These are phyloP conservation scores for Seira musarum DNA, from an alignment of 2,888 invertebrate species.

Conservation along the genomic window DNA sequence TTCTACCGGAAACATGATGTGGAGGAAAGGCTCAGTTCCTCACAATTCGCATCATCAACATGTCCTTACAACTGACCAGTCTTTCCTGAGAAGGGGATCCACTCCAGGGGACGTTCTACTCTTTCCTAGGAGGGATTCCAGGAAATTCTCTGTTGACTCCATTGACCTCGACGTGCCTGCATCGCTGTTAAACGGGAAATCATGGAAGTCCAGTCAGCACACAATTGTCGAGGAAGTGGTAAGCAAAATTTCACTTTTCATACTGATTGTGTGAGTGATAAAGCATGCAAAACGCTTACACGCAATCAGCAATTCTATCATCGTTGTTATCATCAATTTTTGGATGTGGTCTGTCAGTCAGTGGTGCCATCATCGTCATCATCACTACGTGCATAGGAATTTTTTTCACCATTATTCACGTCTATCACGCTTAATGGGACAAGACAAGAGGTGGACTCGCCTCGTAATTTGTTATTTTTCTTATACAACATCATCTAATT, in stretches of 20 bases:
- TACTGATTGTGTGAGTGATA: neutral
- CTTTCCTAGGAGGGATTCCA: constrained; percentile 65
- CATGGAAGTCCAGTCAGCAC: constrained; percentile 62
- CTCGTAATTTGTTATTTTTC: neutral
- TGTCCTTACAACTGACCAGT: constrained; percentile 50
- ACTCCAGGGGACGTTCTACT: constrained; percentile 68
- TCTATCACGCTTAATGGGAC: neutral
- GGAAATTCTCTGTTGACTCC: constrained; percentile 69
- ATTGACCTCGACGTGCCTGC: constrained; percentile 67
- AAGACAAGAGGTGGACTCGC: neutral
- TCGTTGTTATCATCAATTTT: neutral
- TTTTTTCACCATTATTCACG: neutral
- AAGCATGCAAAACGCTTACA: neutral
- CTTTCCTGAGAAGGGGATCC: constrained; percentile 65
- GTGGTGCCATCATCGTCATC: neutral
- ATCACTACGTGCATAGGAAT: too few species aligned
- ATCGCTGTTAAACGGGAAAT: constrained; percentile 40
- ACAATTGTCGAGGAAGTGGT: constrained; percentile 70
- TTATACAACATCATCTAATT: neutral
- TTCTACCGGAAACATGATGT: constrained; percentile 69
- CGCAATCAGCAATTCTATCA: neutral
- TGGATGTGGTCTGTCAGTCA: neutral
- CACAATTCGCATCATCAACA: constrained; percentile 40
- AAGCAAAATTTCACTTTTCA: constrained; percentile 32
- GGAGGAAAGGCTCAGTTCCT: constrained; percentile 67